Base-by-base conservation (phyloP, 2,888 invertebrate genomes). In the Agrochola lychnidis region DNA sequence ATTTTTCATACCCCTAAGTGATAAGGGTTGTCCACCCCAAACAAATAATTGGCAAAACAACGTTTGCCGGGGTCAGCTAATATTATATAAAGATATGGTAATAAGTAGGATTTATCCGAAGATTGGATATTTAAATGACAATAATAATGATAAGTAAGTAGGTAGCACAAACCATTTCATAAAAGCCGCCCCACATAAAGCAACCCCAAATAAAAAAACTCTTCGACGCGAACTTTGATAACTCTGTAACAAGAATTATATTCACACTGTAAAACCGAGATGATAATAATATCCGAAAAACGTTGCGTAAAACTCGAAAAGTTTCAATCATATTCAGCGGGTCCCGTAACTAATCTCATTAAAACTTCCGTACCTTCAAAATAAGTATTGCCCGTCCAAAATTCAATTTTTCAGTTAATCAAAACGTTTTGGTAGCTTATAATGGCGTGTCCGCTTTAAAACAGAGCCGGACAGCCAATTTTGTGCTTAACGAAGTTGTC, bases 371-470 rank as follows among this genome's bases (percentile, higher is more conserved):
- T 45, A 45, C 61, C 73, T 45, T 63, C 76, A 76, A 84, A 84
- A 85, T 84, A 83, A 76, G 79, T 82, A 82, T 85, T 81, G 76
- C 75, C 62, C 76, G 82, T 77, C 75, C 61, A 59, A 81, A 83
- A 87, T 88, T 88, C 78, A 88, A 87, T 87, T 83, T 87, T 88
- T 79, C 75, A 75, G 79, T 83, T 79, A 82, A 83, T 87, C 61
- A 76, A 74, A 74, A 53, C 79, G 78, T 85, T 85, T 56, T 78
- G 51, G 25, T 30, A 9, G 63, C 51, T 68, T 78, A 80, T 79
- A 81, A 80, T 66, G 71, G 70, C 70, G 45, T 79, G 61, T 83
- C 59, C 70, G 64, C 16, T 74, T 78, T 82, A 76, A 73, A 79
- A 82, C 67, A 64, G 62, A 57, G 19, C 45, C 62, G 19, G 56